Evolutionary conservation across 1,140 invertebrate genomes (phyloP).

Genomic region (Drosophila mojavensis): DNA sequence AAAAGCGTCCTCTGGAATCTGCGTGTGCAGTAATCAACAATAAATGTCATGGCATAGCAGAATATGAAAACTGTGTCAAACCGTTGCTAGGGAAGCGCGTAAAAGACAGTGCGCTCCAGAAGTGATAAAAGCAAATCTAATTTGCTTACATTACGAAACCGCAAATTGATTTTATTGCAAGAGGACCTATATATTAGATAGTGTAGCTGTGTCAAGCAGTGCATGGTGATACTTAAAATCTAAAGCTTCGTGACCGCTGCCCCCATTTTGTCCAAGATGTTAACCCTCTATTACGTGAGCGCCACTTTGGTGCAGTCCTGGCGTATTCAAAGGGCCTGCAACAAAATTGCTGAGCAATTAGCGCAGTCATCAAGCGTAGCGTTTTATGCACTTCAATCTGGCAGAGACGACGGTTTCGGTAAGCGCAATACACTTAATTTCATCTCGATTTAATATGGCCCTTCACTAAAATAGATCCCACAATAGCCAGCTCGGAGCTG

Average conservation of each 20-base stretch:
- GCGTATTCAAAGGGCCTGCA: constrained; percentile 85
- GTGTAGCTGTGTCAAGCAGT: constrained; percentile 22
- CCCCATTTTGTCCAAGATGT: constrained; percentile 49
- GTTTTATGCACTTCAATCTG: constrained; percentile 81
- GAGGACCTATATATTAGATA: not conserved
- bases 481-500: constrained; percentile 84
- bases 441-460: constrained; percentile 1
- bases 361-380: constrained; percentile 80
- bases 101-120: constrained; percentile 51
- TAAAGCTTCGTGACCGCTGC: not conserved
- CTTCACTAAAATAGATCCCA: constrained; percentile 51
- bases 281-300: constrained; percentile 89
- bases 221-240: constrained; percentile 19
- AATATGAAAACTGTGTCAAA: constrained; percentile 69
- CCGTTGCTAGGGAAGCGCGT: constrained; percentile 49
- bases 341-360: constrained; percentile 83
- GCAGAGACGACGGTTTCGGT: constrained; percentile 75
- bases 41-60: constrained; percentile 60
- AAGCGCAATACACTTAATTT: constrained; percentile 13
- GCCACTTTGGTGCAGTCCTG: constrained; percentile 88
- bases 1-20: constrained; percentile 32
- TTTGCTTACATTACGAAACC: constrained; percentile 63
- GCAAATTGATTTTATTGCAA: constrained; percentile 61
- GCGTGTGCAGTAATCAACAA: constrained; percentile 69
- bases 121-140: constrained; percentile 50